Percentiles rank a stretch among this genome's conserved stretches.
Evolutionary conservation across 2,797 vertebrate genomes (phyloP).

Genomic region (Lepidocolaptes lacrymiger): DNA sequence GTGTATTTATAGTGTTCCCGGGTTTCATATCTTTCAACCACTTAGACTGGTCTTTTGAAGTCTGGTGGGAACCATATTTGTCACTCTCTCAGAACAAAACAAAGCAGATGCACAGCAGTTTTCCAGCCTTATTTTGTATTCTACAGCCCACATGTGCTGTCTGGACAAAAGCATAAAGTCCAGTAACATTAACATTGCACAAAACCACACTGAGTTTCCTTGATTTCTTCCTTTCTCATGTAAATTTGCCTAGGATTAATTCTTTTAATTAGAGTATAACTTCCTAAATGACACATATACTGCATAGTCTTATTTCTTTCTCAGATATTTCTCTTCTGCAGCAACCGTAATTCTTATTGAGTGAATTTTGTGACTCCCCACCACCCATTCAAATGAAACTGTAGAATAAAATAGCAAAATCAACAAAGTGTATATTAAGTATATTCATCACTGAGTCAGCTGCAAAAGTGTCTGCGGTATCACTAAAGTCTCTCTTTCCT

Average conservation of each 20-base stretch:
- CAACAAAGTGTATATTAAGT: not conserved
- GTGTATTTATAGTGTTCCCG: not conserved
- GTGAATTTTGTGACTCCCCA: not conserved
- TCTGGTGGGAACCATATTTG: not conserved
- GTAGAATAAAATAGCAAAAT: not conserved
- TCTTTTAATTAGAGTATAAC: constrained; percentile 27
- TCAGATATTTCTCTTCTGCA: not conserved
- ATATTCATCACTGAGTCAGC: not conserved
- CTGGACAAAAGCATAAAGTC: not conserved
- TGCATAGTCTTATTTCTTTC: not conserved
- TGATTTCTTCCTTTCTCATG: not conserved
- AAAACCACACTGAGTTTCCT: not conserved
- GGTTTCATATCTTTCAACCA: not conserved
- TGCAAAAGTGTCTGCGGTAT: not conserved
- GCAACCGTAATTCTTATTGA: not conserved
- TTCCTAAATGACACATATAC: not conserved
- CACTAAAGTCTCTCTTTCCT: not conserved
- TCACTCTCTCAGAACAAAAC: not conserved
- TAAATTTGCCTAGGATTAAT: constrained; percentile 18
- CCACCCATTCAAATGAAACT: not conserved
- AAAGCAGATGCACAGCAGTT: not conserved
- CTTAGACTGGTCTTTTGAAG: not conserved
- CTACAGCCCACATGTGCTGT: not conserved
- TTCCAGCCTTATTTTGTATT: constrained; percentile 15
- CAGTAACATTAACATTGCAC: not conserved